Percentiles rank a stretch among this genome's conserved stretches.
Evolutionary conservation across 2,888 invertebrate genomes (phyloP).

Genomic region (Leptinotarsa tumamoca): DNA sequence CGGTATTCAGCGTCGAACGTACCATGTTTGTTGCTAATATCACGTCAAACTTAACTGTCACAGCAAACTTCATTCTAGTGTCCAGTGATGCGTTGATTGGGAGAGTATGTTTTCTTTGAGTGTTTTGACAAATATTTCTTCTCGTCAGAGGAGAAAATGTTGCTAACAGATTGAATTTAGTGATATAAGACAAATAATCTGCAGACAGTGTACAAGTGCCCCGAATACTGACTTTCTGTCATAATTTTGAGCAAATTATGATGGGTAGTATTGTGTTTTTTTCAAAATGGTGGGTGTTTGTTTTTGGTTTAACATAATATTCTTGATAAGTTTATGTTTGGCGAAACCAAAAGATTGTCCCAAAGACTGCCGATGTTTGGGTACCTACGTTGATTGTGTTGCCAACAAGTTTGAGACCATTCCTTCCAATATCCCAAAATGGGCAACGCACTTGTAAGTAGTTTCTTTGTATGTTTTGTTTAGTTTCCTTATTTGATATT

Average conservation of each 20-base stretch:
- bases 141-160: slow-evolving; percentile 12
- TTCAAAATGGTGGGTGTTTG: slow-evolving; percentile 68
- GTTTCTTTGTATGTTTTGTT: slow-evolving; percentile 52
- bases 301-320: slow-evolving; percentile 57
- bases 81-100: slow-evolving; percentile 3
- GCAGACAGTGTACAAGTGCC: slow-evolving; percentile 7
- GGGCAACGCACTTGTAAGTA: slow-evolving; percentile 82
- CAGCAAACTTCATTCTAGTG: background rate
- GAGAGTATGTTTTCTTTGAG: background rate
- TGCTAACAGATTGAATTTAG: background rate
- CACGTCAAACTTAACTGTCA: slow-evolving; percentile 2
- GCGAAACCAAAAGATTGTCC: slow-evolving; percentile 71
- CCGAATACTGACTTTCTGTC: slow-evolving; percentile 43
- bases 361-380: slow-evolving; percentile 78
- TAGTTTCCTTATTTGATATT: slow-evolving; percentile 47
- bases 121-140: background rate
- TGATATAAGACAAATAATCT: slow-evolving; percentile 2
- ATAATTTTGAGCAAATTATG: slow-evolving; percentile 57
- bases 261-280: slow-evolving; percentile 62
- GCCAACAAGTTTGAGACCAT: slow-evolving; percentile 77
- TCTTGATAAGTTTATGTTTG: slow-evolving; percentile 49
- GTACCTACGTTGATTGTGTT: slow-evolving; percentile 81
- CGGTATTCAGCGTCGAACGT: background rate
- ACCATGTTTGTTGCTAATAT: background rate
- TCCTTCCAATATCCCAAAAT: slow-evolving; percentile 79